phyloP scores from a whole-genome alignment of 2,888 invertebrate genomes.

The Caenorhabditis macrosperma region DNA sequence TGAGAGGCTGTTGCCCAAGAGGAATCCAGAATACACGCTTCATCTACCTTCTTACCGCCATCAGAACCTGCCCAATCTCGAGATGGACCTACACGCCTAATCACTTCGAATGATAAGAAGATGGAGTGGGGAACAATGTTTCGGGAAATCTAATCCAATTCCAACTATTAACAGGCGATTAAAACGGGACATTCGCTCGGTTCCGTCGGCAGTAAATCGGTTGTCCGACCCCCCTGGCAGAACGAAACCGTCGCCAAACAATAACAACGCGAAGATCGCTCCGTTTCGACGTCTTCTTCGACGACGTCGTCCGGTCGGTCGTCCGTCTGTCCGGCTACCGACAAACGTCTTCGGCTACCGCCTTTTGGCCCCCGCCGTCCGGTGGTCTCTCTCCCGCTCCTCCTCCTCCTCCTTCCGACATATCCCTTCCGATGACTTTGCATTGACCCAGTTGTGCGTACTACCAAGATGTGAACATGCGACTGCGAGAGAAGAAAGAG shows the following conservation, averaged over 20 bases:
- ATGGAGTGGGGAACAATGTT: neutral
- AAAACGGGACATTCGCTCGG: conserved; percentile 14
- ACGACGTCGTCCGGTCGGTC: neutral
- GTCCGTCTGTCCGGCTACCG: conserved; percentile 21
- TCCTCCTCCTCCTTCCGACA: conserved; percentile 11
- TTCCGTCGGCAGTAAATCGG: neutral
- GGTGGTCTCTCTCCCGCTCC: neutral
- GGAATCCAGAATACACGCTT: neutral
- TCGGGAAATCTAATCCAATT: conserved; percentile 15
- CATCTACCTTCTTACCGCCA: neutral
- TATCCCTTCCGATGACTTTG: conserved; percentile 47
- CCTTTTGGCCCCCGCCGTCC: neutral
- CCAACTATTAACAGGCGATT: conserved; percentile 40
- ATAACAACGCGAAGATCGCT: conserved; percentile 8
- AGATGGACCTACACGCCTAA: conserved; percentile 1
- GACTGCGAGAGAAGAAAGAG: neutral
- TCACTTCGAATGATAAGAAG: neutral
- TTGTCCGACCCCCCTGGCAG: neutral
- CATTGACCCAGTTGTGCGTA: conserved; percentile 57
- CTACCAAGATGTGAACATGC: conserved; percentile 52
- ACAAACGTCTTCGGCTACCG: conserved; percentile 24
- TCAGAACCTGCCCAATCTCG: neutral
- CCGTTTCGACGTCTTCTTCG: neutral
- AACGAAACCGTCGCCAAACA: conserved; percentile 15
- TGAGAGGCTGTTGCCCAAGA: no score